Evolutionary conservation across 2,888 invertebrate species (phyloP).

Genomic region (Caenorhabditis imperialis): DNA sequence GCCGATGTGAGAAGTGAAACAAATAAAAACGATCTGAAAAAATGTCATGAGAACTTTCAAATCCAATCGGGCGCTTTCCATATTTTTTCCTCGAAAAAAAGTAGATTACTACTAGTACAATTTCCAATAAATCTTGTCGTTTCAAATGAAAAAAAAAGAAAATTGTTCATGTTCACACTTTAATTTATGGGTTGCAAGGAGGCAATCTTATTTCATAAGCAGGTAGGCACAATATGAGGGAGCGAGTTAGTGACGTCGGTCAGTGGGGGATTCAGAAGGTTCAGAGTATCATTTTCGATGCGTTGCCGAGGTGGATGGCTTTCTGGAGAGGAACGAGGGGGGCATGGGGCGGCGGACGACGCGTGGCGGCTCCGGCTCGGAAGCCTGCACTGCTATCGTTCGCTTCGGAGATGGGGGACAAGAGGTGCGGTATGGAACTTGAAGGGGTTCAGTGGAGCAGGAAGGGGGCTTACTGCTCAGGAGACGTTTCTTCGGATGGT

Average conservation of each 20-base stretch:
- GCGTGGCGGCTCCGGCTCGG: not conserved
- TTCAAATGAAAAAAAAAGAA: too few species aligned
- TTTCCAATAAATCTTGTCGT: slow-evolving; percentile 6
- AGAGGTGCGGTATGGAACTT: slow-evolving; percentile 3
- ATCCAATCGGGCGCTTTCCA: not conserved
- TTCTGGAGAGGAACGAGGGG: not conserved
- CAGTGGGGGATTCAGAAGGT: too few species aligned
- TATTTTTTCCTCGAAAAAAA: not conserved
- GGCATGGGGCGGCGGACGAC: slow-evolving; percentile 1
- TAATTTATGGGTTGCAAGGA: not conserved
- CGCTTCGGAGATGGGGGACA: slow-evolving; percentile 39
- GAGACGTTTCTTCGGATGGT: slow-evolving; percentile 1
- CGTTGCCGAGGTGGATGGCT: not conserved
- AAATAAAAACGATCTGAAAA: not conserved
- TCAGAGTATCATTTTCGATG: slow-evolving; percentile 7
- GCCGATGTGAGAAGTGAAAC: too few species aligned
- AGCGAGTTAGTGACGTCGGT: slow-evolving; percentile 6
- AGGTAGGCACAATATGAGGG: not conserved
- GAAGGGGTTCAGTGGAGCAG: not conserved
- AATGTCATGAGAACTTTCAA: slow-evolving; percentile 2
- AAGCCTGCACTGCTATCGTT: slow-evolving; percentile 26
- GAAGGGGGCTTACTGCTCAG: not conserved
- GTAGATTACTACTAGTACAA: not conserved
- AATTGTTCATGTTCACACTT: too few species aligned
- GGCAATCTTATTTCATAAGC: slow-evolving; percentile 5